These are phyloP conservation scores for Bombus sylvicola DNA, from an alignment of 1,140 invertebrate genomes.

Conservation along the genomic window DNA sequence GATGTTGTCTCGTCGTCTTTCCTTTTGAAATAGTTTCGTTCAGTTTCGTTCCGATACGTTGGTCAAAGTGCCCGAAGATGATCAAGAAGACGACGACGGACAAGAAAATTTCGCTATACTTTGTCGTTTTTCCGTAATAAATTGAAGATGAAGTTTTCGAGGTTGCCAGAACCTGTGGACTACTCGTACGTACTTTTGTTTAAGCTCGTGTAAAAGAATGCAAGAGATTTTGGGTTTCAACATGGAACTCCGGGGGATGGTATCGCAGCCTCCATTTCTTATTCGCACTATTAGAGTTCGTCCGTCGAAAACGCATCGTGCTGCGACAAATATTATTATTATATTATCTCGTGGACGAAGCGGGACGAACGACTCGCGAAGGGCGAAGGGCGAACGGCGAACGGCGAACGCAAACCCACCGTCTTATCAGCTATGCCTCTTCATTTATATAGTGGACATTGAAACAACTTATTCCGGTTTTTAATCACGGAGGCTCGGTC, in stretches of 20 bases:
- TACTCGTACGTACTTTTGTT: neutral
- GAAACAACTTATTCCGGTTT: constrained; percentile 84
- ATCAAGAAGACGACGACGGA: constrained; percentile 29
- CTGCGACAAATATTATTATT: neutral
- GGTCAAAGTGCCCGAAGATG: constrained; percentile 23
- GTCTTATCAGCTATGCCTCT: constrained; percentile 80
- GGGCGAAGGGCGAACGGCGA: neutral
- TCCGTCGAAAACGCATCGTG: neutral
- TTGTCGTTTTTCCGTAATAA: neutral
- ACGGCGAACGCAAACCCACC: constrained; percentile 67
- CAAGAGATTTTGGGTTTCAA: neutral
- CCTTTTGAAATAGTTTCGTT: constrained; percentile 1
- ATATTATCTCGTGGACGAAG: neutral
- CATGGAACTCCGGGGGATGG: constrained; percentile 36
- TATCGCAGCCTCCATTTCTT: constrained; percentile 27
- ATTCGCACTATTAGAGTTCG: neutral
- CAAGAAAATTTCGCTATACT: neutral
- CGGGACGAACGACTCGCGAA: constrained; percentile 47
- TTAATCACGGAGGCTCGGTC: constrained; percentile 83
- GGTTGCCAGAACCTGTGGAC: neutral
- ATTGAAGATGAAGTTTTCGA: neutral
- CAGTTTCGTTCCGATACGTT: constrained; percentile 18
- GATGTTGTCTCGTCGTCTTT: constrained; percentile 30
- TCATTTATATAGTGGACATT: constrained; percentile 83
- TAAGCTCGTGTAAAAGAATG: neutral